These are phyloP conservation scores for Campylomormyrus tamandua DNA, from an alignment of 2,113 vertebrate genomes.

Conservation along the genomic window DNA sequence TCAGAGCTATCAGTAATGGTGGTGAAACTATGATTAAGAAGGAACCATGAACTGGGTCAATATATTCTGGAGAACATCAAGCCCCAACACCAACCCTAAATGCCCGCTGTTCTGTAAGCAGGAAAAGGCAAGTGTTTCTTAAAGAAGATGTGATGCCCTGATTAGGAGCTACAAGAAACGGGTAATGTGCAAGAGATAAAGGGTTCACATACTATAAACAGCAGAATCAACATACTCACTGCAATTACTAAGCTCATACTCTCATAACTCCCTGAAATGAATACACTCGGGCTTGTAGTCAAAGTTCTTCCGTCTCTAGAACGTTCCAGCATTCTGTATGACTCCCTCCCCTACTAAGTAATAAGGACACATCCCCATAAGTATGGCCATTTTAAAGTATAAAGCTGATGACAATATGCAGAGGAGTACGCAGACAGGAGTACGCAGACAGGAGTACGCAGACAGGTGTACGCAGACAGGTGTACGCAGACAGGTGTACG, in stretches of 20 bases:
- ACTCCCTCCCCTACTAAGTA: neutral
- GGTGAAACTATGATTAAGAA: neutral
- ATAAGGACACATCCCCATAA: neutral
- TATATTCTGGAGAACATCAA: neutral
- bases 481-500: too few species aligned
- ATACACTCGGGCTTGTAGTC: neutral
- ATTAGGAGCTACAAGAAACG: neutral
- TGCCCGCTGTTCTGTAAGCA: neutral
- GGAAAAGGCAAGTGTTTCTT: neutral
- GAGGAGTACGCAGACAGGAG: neutral
- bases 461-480: neutral
- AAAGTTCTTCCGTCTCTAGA: neutral
- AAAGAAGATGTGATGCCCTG: neutral
- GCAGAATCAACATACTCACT: neutral
- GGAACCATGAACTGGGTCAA: neutral
- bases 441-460: too few species aligned
- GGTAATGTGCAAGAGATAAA: neutral
- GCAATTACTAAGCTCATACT: neutral
- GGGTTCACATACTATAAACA: neutral
- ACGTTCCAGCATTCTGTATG: neutral
- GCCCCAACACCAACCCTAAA: neutral
- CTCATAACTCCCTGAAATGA: neutral
- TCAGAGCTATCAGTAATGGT: neutral
- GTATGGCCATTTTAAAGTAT: neutral
- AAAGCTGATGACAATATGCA: neutral